These are phyloP conservation scores for Lasius platythorax DNA, from an alignment of 2,888 invertebrate species.

Conservation along the genomic window DNA sequence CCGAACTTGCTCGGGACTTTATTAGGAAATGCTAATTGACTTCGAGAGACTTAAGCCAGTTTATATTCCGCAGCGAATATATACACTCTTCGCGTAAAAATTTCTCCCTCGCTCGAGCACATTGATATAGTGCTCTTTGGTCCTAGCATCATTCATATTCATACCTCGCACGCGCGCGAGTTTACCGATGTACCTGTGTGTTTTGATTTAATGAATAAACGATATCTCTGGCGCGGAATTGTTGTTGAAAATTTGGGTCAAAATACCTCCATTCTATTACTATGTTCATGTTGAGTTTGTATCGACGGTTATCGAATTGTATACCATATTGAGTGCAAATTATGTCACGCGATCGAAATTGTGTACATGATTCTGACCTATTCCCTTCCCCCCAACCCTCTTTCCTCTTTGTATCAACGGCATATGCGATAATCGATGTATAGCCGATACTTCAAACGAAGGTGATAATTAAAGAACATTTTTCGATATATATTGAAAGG, in stretches of 20 bases:
- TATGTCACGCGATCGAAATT: constrained; percentile 24
- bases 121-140: not conserved
- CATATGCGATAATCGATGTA: not conserved
- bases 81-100: constrained; percentile 16
- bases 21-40: constrained; percentile 35
- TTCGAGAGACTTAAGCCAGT: constrained; percentile 7
- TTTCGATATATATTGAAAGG: constrained; percentile 11
- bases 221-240: constrained; percentile 27
- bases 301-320: constrained; percentile 24
- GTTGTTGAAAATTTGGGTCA: constrained; percentile 40
- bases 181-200: constrained; percentile 32
- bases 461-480: not conserved
- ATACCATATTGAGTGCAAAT: constrained; percentile 10
- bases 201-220: constrained; percentile 54
- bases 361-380: constrained; percentile 19
- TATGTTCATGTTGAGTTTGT: constrained; percentile 24
- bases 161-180: constrained; percentile 16
- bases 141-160: constrained; percentile 31
- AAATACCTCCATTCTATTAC: constrained; percentile 24
- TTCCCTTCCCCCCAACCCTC: not conserved
- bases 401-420: not conserved
- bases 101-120: not conserved
- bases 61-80: constrained; percentile 9
- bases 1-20: not conserved
- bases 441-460: not conserved